Conservation (phyloP, 2,113 vertebrate species). For the Arizona elegans region DNA sequence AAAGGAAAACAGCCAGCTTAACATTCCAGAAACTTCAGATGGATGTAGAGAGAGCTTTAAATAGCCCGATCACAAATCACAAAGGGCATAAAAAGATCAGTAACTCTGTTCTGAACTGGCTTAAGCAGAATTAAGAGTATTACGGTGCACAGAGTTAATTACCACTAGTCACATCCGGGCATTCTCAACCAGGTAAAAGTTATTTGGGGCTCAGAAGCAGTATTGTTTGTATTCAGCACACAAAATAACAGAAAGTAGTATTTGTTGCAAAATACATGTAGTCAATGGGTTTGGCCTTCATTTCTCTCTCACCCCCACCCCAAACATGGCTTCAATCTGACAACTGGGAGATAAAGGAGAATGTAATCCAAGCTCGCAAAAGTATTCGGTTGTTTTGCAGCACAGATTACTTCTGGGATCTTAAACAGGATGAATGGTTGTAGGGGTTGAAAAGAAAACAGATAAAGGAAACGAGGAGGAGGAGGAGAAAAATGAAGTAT, state of each 20-base stretch:
- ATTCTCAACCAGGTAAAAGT: background rate
- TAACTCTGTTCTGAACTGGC: background rate
- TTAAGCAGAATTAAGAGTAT: background rate
- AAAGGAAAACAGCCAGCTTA: background rate
- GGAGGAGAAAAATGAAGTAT: background rate
- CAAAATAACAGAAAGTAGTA: background rate
- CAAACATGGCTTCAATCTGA: background rate
- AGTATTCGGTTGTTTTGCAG: background rate
- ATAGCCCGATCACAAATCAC: background rate
- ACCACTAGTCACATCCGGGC: background rate
- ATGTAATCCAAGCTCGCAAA: background rate
- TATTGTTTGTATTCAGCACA: background rate
- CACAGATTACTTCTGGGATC: background rate
- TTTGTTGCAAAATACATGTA: background rate
- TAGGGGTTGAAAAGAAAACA: background rate
- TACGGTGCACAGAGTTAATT: background rate
- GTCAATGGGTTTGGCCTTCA: background rate
- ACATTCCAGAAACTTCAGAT: background rate
- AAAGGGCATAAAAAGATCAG: background rate
- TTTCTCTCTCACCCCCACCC: background rate
- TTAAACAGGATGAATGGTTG: background rate
- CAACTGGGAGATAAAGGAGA: background rate
- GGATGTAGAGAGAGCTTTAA: background rate
- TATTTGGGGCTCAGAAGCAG: background rate
- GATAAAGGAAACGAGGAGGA: background rate